Evolutionary conservation across 2,888 invertebrate species (phyloP).

Genomic region (Dendrolimus pini): DNA sequence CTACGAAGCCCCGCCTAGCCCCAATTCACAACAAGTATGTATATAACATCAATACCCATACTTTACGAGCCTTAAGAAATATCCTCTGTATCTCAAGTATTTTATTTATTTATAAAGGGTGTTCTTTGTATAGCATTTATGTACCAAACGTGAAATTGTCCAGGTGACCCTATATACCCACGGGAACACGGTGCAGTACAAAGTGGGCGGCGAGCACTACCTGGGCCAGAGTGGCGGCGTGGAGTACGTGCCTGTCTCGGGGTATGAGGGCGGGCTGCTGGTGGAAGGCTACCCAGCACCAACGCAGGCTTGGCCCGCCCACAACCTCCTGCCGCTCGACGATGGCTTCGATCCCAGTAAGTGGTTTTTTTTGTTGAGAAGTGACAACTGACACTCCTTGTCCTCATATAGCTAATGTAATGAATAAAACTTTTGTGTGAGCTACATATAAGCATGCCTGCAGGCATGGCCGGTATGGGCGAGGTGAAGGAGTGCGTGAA

Average conservation of each 20-base stretch:
- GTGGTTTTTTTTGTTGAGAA: constrained; percentile 8
- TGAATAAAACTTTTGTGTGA: no score
- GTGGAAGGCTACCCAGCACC: constrained; percentile 60
- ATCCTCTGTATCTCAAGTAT: no score
- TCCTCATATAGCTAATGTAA: no score
- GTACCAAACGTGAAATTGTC: background rate
- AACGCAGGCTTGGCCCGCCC: constrained; percentile 63
- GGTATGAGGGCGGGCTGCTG: constrained; percentile 64
- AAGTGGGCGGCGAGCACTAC: constrained; percentile 65
- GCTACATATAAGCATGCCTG: background rate
- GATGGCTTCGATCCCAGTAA: constrained; percentile 69
- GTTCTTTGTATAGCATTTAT: no score
- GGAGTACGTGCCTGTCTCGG: constrained; percentile 64
- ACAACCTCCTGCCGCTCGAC: constrained; percentile 58
- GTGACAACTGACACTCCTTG: no score
- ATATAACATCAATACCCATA: background rate
- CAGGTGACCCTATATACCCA: constrained; percentile 77
- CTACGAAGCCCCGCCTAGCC: constrained; percentile 76
- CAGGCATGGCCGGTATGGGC: constrained; percentile 68
- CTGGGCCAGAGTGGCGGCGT: constrained; percentile 52
- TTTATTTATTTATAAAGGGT: no score
- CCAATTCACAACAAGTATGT: constrained; percentile 73
- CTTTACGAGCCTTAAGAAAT: no score
- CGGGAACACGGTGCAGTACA: constrained; percentile 74
- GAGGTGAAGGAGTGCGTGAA: constrained; percentile 93